Conservation (phyloP, 2,888 invertebrate genomes). For the Tipula vernalis region DNA sequence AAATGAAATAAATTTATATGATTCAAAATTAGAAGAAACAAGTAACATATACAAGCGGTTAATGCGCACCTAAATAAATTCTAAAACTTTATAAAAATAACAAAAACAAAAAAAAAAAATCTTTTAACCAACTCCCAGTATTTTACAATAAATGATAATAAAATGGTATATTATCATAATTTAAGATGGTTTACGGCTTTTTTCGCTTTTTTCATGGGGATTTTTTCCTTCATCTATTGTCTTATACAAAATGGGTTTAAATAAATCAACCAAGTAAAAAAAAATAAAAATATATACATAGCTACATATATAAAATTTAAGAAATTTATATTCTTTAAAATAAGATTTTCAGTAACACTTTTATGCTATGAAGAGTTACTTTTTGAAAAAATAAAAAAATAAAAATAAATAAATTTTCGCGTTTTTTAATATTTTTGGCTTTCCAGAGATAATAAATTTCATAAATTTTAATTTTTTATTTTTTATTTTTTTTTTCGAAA, state of each 20-base stretch:
- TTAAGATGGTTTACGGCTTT: constrained; percentile 4
- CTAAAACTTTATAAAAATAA: background rate
- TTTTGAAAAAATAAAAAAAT: background rate
- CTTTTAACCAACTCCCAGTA: background rate
- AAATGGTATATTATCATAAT: background rate
- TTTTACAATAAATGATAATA: background rate
- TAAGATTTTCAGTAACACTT: background rate
- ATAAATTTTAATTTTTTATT: background rate
- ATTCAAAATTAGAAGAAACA: background rate
- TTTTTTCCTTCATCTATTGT: constrained; percentile 4
- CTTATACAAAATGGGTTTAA: background rate
- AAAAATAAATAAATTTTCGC: background rate
- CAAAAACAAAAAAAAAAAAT: background rate
- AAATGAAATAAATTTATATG: background rate
- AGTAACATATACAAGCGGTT: background rate
- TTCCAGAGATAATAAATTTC: background rate
- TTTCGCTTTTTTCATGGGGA: background rate
- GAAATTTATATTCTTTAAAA: background rate
- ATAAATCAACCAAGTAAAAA: background rate
- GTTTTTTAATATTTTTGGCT: constrained; percentile 4
- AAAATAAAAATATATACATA: background rate
- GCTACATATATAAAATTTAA: background rate
- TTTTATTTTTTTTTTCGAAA: background rate
- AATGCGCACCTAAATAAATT: background rate
- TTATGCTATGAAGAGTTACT: background rate